Base-by-base conservation (phyloP, 2,113 vertebrate genomes). In the Thalassarche chlororhynchos region DNA sequence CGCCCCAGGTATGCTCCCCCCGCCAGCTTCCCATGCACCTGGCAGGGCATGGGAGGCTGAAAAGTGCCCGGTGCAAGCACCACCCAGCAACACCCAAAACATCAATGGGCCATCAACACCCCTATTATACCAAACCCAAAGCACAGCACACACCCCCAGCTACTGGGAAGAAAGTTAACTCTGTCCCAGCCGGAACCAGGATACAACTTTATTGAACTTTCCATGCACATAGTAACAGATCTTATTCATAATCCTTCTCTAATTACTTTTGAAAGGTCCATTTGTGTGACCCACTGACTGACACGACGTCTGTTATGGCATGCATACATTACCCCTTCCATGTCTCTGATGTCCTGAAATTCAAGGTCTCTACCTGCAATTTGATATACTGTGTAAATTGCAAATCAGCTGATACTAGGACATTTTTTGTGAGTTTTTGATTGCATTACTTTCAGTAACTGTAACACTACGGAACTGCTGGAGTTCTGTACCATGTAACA, bases 281-380 rank as follows among this genome's bases (percentile, higher is more conserved):
- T 74, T 82, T 64, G 8, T 60, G 36, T 36, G 40, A 46, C 38
- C 4, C 28, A 8, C 5, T 32, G 36, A 26, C 74, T 36, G 61
- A 75, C 21, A 61, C 1, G 1, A 23, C 0, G 1, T 51, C 72
- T 81, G 9, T 64, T 55, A 32, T 0, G 1, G 31, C 25, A 42
- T 26, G 26, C 25, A 29, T 11, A 57, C 17, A 78, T 60, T 29
- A 51, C 14, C 12, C 54, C 11, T 79, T 70, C 32, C 46, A 10
- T 17, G 14, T 23, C 36, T 75, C 29, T 57, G 42, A 42, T 52
- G 52, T 93, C 61, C 46, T 71, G 69, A 74, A 84, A 78, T 51
- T 91, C 52, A 81, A 31, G n/a, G 26, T 65, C 31, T 92, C 36
- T 89, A 54, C 12, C 18, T 72, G 44, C 11, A 49, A 36, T 83